Evolutionary conservation across 2,113 vertebrate species (phyloP).

Genomic region (Strigops habroptila): DNA sequence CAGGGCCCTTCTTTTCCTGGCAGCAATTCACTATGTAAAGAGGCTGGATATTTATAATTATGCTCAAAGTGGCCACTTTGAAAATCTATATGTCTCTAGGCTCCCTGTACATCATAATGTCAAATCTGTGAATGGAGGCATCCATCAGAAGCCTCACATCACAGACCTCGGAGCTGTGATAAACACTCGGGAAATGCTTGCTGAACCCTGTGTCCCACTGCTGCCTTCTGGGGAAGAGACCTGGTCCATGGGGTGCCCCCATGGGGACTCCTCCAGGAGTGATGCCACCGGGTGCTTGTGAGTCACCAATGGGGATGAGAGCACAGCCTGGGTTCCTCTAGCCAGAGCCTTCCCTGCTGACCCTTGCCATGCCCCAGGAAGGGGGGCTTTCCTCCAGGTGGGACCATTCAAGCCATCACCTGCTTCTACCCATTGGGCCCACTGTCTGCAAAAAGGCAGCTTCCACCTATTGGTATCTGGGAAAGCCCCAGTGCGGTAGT

Average conservation of each 20-base stretch:
- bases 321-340: neutral
- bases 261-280: neutral
- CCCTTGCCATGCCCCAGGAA: neutral
- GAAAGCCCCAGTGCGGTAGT: neutral
- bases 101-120: slow-evolving; percentile 83
- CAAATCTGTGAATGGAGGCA: slow-evolving; percentile 75
- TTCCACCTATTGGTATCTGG: neutral
- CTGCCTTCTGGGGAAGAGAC: neutral
- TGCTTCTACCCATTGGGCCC: neutral
- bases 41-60: slow-evolving; percentile 74
- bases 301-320: neutral
- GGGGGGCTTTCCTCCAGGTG: neutral
- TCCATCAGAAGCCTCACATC: slow-evolving; percentile 77
- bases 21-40: slow-evolving; percentile 64
- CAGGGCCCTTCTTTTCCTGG: slow-evolving; percentile 37
- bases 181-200: slow-evolving; percentile 37
- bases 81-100: slow-evolving; percentile 82
- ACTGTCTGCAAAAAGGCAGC: neutral
- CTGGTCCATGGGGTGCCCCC: neutral
- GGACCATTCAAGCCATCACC: neutral
- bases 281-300: rapidly evolving
- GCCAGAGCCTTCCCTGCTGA: neutral
- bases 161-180: slow-evolving; percentile 66
- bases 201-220: neutral
- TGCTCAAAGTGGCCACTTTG: slow-evolving; percentile 77